These are phyloP conservation scores for Corvus hawaiiensis DNA, from an alignment of 2,113 vertebrate genomes.

Conservation along the genomic window DNA sequence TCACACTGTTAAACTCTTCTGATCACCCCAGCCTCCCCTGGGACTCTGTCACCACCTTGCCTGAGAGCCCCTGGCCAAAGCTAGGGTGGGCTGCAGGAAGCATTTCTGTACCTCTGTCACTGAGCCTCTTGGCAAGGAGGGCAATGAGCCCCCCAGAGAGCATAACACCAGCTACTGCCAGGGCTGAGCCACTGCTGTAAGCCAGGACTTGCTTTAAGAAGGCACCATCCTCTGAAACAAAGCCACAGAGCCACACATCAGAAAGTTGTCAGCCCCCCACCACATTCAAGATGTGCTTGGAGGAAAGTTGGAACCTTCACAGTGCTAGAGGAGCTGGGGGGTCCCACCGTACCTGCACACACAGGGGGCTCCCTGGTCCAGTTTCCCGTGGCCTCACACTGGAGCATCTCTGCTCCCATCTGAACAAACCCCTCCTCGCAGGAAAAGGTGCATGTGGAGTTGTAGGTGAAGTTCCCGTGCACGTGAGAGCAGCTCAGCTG, in stretches of 20 bases:
- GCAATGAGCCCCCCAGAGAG: constrained; percentile 4
- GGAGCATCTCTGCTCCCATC: constrained; percentile 51
- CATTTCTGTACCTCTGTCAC: constrained; percentile 21
- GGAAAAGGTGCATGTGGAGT: constrained; percentile 72
- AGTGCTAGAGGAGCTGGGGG: neutral
- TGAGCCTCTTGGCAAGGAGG: constrained; percentile 30
- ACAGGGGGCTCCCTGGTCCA: constrained; percentile 70
- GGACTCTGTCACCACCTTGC: neutral
- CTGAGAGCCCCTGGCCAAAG: neutral
- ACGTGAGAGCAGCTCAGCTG: constrained; percentile 57
- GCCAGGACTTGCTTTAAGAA: constrained; percentile 37
- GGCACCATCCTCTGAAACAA: constrained; percentile 14
- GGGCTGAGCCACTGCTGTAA: constrained; percentile 10
- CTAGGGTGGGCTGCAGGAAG: fast-evolving
- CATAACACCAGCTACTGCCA: neutral
- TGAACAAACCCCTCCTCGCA: constrained; percentile 69
- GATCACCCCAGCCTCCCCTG: neutral
- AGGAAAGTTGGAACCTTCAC: neutral
- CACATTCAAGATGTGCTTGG: neutral
- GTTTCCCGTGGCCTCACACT: constrained; percentile 63
- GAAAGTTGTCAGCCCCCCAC: neutral
- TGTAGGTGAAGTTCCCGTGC: constrained; percentile 48
- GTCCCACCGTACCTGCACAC: constrained; percentile 70
- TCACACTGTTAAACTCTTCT: neutral
- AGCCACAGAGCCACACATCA: neutral